These are phyloP conservation scores for Lerista edwardsae DNA, from an alignment of 2,797 vertebrate species.

Conservation along the genomic window DNA sequence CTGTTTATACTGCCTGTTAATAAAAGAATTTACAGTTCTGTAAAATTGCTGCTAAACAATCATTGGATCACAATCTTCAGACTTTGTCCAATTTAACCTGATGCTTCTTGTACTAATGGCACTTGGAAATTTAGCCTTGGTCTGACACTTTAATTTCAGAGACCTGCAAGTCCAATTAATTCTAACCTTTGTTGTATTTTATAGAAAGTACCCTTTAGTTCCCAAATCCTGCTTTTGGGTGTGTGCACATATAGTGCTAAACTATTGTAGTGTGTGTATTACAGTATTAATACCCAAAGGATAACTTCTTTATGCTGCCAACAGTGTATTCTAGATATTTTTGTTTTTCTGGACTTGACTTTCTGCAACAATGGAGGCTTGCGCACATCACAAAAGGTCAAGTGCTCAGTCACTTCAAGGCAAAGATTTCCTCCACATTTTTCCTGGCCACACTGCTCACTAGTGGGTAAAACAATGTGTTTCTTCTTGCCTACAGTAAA, in stretches of 20 bases:
- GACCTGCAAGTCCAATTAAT: conserved; percentile 66
- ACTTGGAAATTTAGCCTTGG: conserved; percentile 54
- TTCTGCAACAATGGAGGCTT: conserved; percentile 48
- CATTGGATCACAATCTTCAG: conserved; percentile 80
- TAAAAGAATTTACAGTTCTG: conserved; percentile 83
- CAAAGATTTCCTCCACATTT: conserved; percentile 26
- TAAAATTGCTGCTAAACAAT: conserved; percentile 85
- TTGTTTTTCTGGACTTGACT: conserved; percentile 43
- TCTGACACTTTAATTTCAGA: conserved; percentile 55
- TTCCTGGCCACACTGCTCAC: conserved; percentile 29
- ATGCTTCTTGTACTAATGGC: conserved; percentile 61
- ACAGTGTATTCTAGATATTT: conserved; percentile 57
- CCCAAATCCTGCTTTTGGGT: conserved; percentile 63
- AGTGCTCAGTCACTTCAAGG: conserved; percentile 17
- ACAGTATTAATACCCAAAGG: conserved; percentile 66
- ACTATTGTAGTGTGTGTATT: conserved; percentile 50
- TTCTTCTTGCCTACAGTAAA: conserved; percentile 48
- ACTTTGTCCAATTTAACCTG: conserved; percentile 58
- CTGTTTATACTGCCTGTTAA: conserved; percentile 84
- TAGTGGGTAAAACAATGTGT: conserved; percentile 29
- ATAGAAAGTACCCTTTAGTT: conserved; percentile 57
- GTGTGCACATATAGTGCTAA: conserved; percentile 45
- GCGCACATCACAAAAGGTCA: conserved; percentile 26
- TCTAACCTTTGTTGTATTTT: conserved; percentile 67
- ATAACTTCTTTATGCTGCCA: conserved; percentile 57